Evolutionary conservation across 37 sponge, comb jelly and placozoan genomes (phyloP), one percentile per base, ranked within the genome.

Genomic region (Cliona cf. orientalis): DNA sequence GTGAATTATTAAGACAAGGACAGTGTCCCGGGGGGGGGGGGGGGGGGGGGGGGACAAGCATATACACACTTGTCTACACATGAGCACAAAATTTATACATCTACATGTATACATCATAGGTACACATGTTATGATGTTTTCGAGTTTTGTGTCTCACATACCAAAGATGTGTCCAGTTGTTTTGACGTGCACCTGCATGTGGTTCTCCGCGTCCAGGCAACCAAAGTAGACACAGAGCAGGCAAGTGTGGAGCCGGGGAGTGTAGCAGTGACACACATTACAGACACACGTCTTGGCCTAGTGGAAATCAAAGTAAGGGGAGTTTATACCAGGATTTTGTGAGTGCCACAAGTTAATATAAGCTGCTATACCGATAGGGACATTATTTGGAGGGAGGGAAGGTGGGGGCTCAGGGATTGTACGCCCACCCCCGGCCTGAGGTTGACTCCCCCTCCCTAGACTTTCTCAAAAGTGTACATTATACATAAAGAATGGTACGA

Each of bases 151-250:
- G 26, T 25, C 26, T 62, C n/a, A n/a, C 80, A 68, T 80, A 94
- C 95, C 84, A 44, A 94, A 74, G 3, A 21, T 19, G 53, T 94
- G 95, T 38, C 81, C 85, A 9, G 95, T 80, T 28, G 65, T 69
- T 45, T 86, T 72, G 60, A 79, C 69, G 49, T 95, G 93, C 0
- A 66, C 44, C 17, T 75, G 83, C 72, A 92, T 81, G 77, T 92
- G 93, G 41, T 92, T 95, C n/a, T 92, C 83, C 0, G 87, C 84
- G 9, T 55, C 55, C 64, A 84, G 74, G 73, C 97, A 97, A 4
- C 92, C 97, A 61, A 94, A 72, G 76, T 78, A 93, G 64, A 97
- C 97, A 79, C 97, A 97, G n/a, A 78, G 79, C 46, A 97, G 81
- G 43, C 97, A 97, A 3, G 95, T 85, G 43, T 91, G 84, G 65